phyloP scores from a whole-genome alignment of 2,888 invertebrate genomes.

The Alsophila aescularia region DNA sequence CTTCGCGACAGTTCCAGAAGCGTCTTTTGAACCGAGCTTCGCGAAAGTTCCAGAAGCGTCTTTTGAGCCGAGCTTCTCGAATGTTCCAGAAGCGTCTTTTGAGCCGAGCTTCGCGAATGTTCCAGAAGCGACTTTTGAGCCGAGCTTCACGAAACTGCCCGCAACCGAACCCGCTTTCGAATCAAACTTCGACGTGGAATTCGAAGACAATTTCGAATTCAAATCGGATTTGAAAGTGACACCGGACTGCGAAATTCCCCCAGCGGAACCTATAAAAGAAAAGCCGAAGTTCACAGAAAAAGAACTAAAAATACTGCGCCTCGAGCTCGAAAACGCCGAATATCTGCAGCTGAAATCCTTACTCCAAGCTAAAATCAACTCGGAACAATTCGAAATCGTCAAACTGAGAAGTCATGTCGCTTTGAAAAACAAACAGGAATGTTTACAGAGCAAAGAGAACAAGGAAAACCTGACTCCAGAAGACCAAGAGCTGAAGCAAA shows the following conservation, averaged over 20 bases:
- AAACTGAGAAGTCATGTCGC: slow-evolving; percentile 84
- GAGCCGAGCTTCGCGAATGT: slow-evolving; percentile 10
- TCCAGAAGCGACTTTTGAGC: slow-evolving; percentile 12
- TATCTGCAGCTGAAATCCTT: slow-evolving; percentile 87
- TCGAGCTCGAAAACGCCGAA: slow-evolving; percentile 88
- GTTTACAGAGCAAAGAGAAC: slow-evolving; percentile 59
- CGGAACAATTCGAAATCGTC: slow-evolving; percentile 89
- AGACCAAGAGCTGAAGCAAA: slow-evolving; percentile 72
- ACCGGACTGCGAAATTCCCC: slow-evolving; percentile 50
- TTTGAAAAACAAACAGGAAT: slow-evolving; percentile 77
- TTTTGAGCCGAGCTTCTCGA: slow-evolving; percentile 15
- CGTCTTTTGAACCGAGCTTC: slow-evolving; percentile 15
- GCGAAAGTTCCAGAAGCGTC: slow-evolving; percentile 12
- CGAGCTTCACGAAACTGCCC: slow-evolving; percentile 8
- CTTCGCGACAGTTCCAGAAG: too few species aligned
- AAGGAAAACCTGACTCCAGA: slow-evolving; percentile 67
- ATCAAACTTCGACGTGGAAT: slow-evolving; percentile 58
- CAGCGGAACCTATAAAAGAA: slow-evolving; percentile 55
- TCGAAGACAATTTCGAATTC: slow-evolving; percentile 61
- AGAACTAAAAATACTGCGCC: slow-evolving; percentile 81
- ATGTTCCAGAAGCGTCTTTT: slow-evolving; percentile 12
- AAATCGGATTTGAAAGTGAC: slow-evolving; percentile 51
- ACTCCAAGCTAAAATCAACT: slow-evolving; percentile 88
- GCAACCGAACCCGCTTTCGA: slow-evolving; percentile 42
- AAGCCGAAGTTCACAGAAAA: slow-evolving; percentile 84